These are phyloP conservation scores for Holothuria glaberrima DNA, from an alignment of 35 echinoderm and acorn worm genomes.

Conservation along the genomic window DNA sequence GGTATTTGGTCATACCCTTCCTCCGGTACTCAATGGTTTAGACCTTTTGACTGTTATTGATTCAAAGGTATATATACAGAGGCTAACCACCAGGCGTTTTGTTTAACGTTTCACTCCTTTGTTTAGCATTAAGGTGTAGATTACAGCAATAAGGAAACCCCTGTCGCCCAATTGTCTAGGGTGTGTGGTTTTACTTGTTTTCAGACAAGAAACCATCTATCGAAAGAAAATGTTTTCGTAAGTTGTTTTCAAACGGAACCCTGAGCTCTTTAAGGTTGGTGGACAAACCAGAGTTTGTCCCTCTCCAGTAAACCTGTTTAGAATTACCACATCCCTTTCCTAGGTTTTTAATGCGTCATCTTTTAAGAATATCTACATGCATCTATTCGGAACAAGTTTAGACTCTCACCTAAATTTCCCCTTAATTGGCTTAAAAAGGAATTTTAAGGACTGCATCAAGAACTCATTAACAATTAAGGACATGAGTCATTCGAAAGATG, in stretches of 20 bases:
- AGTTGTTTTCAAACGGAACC: slow-evolving; percentile 48
- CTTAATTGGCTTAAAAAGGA: no score
- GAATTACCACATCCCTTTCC: slow-evolving; percentile 37
- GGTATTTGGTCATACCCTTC: not conserved
- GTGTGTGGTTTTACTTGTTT: slow-evolving; percentile 48
- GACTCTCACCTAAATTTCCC: no score
- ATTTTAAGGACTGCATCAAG: no score
- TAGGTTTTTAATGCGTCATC: no score
- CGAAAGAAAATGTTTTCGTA: slow-evolving; percentile 22
- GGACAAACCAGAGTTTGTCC: slow-evolving; percentile 15
- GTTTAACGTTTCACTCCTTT: slow-evolving; percentile 20
- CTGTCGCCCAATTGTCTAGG: slow-evolving; percentile 43
- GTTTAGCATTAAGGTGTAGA: slow-evolving; percentile 25
- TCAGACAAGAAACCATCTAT: slow-evolving; percentile 11
- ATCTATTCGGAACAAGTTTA: no score
- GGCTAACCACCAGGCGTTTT: not conserved
- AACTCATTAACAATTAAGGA: no score
- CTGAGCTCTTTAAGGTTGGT: slow-evolving; percentile 26
- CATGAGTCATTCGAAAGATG: no score
- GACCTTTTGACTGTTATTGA: slow-evolving; percentile 1
- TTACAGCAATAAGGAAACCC: slow-evolving; percentile 42
- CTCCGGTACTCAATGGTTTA: slow-evolving; percentile 2
- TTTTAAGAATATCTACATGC: no score
- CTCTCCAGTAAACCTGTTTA: slow-evolving; percentile 27
- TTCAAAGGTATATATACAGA: slow-evolving; percentile 6